Conservation (phyloP, 2,888 invertebrate species). For the Rhagonycha lutea region DNA sequence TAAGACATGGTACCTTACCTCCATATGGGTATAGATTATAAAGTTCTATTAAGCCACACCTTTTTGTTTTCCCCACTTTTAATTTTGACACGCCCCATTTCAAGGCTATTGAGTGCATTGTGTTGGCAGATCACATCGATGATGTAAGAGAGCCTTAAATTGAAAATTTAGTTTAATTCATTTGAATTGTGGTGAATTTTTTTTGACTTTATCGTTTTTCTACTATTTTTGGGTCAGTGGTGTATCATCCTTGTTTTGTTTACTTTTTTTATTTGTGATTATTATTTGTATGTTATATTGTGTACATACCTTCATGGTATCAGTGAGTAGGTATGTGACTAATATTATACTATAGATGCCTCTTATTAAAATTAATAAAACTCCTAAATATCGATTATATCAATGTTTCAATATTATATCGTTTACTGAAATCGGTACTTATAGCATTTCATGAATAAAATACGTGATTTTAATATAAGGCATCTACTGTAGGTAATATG, state of each 20-base stretch:
- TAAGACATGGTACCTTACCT: constrained; percentile 33
- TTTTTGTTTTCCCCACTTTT: constrained; percentile 22
- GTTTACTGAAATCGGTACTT: too few species aligned
- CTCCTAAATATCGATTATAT: too few species aligned
- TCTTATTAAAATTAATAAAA: not conserved
- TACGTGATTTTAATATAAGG: not conserved
- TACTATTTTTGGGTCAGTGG: not conserved
- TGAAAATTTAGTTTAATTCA: not conserved
- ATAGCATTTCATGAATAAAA: too few species aligned
- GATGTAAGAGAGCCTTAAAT: constrained; percentile 13
- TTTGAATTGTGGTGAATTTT: not conserved
- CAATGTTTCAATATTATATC: too few species aligned
- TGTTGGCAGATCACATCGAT: constrained; percentile 26
- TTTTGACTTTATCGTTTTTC: not conserved
- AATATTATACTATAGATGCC: not conserved
- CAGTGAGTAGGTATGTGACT: not conserved
- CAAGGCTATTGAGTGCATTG: constrained; percentile 25
- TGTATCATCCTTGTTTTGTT: not conserved
- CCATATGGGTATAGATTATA: constrained; percentile 37
- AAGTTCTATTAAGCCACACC: constrained; percentile 39
- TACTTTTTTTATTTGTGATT: not conserved
- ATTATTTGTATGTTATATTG: not conserved
- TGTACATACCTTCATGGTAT: not conserved
- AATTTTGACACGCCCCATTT: constrained; percentile 35
- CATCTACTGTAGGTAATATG: not conserved